A percentile compares a stretch with the other conserved stretches of the same genome.
Evolutionary conservation across 2,888 invertebrate genomes (phyloP).

Genomic region (Agonopterix heracliana): DNA sequence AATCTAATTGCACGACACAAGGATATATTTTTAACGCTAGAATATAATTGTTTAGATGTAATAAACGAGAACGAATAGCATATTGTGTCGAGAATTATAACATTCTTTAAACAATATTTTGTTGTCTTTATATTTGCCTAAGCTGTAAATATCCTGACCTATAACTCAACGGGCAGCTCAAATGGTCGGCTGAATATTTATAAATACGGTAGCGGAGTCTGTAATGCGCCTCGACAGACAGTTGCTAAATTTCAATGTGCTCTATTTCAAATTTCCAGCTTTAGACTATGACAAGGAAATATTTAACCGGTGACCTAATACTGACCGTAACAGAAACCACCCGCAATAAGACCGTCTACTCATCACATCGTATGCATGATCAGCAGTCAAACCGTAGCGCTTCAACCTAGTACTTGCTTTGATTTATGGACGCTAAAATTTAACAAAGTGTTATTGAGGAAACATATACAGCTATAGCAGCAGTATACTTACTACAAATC

Average conservation of each 20-base stretch:
- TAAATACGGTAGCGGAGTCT: conserved; percentile 62
- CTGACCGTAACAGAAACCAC: not conserved
- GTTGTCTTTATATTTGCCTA: conserved; percentile 36
- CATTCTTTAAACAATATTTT: conserved; percentile 1
- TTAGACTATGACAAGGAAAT: conserved; percentile 14
- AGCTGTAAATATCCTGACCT: conserved; percentile 54
- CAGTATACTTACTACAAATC: no score
- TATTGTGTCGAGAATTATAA: not conserved
- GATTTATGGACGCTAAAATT: no score
- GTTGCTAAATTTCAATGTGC: conserved; percentile 74
- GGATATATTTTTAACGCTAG: no score
- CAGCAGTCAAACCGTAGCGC: no score
- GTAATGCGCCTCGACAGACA: conserved; percentile 66
- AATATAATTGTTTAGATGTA: no score
- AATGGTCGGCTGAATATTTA: conserved; percentile 62
- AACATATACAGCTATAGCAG: no score
- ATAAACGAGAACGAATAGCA: no score
- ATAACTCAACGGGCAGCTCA: conserved; percentile 47
- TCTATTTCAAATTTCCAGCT: conserved; percentile 60
- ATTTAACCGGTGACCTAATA: conserved; percentile 16
- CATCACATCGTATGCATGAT: no score
- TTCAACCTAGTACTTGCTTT: no score
- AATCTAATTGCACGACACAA: no score
- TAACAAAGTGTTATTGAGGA: not conserved
- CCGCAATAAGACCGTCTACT: no score